Base-by-base conservation (phyloP, 2,113 vertebrate genomes). In the Zosterops borbonicus region DNA sequence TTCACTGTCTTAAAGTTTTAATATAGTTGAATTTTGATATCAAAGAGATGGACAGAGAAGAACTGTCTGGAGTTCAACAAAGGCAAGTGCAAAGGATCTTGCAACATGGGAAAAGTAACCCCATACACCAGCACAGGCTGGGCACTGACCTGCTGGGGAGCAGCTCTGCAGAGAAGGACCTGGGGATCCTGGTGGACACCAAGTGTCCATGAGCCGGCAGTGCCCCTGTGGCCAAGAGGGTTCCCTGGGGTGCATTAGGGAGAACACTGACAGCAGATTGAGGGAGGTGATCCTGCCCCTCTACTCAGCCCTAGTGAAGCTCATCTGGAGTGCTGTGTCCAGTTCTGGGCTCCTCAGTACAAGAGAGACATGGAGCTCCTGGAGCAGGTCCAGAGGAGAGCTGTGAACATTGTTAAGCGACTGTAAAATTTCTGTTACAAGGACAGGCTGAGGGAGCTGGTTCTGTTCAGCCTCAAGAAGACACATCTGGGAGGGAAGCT, bases 261-360 rank as follows among this genome's bases (percentile, higher is more conserved):
- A 47, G 4, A 63, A 0, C 35, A 7, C 0, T 55, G n/a, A 0
- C 49, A 35, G 2, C 29, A 79, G 29, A 5, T 1, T 2, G 2
- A 63, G n/a, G 41, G 15, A 29, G 29, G 11, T 63, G 75, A 41
- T 13, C 24, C 56, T 71, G 49, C 16, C 9, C 12, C 29, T 87
- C 41, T 29, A 1, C n/a, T 41, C 56, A 87, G 56, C 49, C 29
- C 24, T 47, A 1, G 16, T 41, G 41, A 47, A 2, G 16, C 1
- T 1, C 55, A 55, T 14, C 39, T 47, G 74, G 19, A 70, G 39
- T 6, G 4, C 47, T 53, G 46, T n/a, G 55, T n/a, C 23, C 74
- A 24, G n/a, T 16, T 63, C 47, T 70, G 47, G 41, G 19, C 41
- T 79, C 12, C 56, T 70, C n/a, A n/a, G 24, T 3, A 9, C 23